Conservation (phyloP, 2,888 invertebrate species). For the Himalopsyche tibetana region DNA sequence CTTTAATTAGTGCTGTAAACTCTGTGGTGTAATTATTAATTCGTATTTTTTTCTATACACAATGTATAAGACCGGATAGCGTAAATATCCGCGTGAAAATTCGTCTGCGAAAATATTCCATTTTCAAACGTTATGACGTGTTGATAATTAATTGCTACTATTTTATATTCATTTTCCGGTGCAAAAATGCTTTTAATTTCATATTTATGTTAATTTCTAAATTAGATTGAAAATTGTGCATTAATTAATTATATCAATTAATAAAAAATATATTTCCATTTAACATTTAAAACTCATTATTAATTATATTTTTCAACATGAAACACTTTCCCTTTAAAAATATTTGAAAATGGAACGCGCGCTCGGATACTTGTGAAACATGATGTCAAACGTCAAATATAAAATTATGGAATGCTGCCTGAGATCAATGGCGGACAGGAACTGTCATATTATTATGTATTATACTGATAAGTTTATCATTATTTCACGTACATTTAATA, state of each 20-base stretch:
- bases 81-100: slow-evolving; percentile 24
- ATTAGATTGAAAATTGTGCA: too few species aligned
- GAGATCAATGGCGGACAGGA: slow-evolving; percentile 15
- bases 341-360: slow-evolving; percentile 11
- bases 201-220: too few species aligned
- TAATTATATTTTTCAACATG: too few species aligned
- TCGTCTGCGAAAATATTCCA: slow-evolving; percentile 8
- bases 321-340: too few species aligned
- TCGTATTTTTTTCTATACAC: neutral
- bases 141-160: neutral
- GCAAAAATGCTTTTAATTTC: neutral
- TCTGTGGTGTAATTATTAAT: slow-evolving; percentile 29
- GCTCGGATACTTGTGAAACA: neutral
- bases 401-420: slow-evolving; percentile 7
- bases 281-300: too few species aligned
- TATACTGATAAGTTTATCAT: neutral
- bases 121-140: slow-evolving; percentile 10
- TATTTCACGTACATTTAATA: neutral
- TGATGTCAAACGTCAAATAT: slow-evolving; percentile 18
- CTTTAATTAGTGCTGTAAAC: slow-evolving; percentile 19
- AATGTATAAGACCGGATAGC: neutral
- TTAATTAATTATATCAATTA: too few species aligned
- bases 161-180: neutral
- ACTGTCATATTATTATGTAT: slow-evolving; percentile 5
- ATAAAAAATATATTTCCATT: too few species aligned